Percentiles rank a stretch among this genome's conserved stretches.
Conservation (phyloP, 2,888 invertebrate genomes). For the Tholera decimalis region DNA sequence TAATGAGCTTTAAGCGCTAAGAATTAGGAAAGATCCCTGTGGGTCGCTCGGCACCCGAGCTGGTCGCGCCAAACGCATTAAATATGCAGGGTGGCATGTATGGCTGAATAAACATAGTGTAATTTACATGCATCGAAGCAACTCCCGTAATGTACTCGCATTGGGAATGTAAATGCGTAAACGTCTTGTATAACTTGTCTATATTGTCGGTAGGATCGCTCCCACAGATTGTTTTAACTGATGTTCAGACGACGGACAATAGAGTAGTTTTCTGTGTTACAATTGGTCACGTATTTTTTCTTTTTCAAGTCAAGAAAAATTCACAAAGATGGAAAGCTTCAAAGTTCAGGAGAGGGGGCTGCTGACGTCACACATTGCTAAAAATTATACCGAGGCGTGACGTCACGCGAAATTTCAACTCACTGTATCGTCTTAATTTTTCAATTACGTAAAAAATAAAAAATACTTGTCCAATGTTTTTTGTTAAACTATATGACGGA, state of each 20-base stretch:
- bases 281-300: too few species aligned
- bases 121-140: constrained; percentile 90
- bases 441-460: too few species aligned
- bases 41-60: constrained; percentile 61
- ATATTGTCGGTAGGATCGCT: constrained; percentile 64
- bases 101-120: constrained; percentile 89
- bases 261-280: too few species aligned
- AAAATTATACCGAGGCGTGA: too few species aligned
- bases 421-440: too few species aligned
- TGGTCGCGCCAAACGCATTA: constrained; percentile 78
- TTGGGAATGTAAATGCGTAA: constrained; percentile 85
- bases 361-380: too few species aligned
- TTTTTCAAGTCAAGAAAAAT: too few species aligned
- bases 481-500: too few species aligned
- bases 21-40: constrained; percentile 62
- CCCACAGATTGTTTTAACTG: constrained; percentile 66
- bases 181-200: constrained; percentile 78
- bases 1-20: constrained; percentile 69
- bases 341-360: too few species aligned
- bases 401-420: too few species aligned
- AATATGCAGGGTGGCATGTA: constrained; percentile 86
- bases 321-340: too few species aligned
- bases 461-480: too few species aligned
- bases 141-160: constrained; percentile 89
- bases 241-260: constrained; percentile 55